Conservation (phyloP, 2,797 vertebrate species). For the Paedocypris micromegethes region DNA sequence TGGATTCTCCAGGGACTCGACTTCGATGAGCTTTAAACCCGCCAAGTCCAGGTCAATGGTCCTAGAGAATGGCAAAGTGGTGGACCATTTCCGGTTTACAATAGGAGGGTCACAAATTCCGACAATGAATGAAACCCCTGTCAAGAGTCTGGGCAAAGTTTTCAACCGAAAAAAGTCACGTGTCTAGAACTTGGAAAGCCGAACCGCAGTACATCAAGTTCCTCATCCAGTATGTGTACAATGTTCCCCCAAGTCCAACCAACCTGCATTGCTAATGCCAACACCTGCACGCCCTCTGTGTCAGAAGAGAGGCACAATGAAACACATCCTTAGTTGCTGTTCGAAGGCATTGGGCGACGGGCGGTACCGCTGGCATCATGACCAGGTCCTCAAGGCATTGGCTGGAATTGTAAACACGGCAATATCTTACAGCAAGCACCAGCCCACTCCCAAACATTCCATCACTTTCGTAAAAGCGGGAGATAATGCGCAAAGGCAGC, state of each 20-base stretch:
- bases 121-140: slow-evolving; percentile 11
- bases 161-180: no score
- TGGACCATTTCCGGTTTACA: slow-evolving; percentile 13
- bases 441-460: neutral
- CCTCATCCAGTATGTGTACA: no score
- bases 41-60: slow-evolving; percentile 26
- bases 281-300: no score
- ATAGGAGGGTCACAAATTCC: slow-evolving; percentile 5
- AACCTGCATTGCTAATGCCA: no score
- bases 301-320: no score
- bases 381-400: neutral
- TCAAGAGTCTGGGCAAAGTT: slow-evolving; percentile 19
- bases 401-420: neutral
- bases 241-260: no score
- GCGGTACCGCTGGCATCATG: neutral
- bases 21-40: slow-evolving; percentile 13
- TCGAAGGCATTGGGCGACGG: neutral
- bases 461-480: no score
- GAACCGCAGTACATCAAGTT: no score
- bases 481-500: no score
- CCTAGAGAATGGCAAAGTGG: slow-evolving; percentile 21
- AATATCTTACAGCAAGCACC: neutral
- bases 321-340: no score
- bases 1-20: neutral
- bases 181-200: no score